phyloP scores from a whole-genome alignment of 1,140 invertebrate species.

The Drosophila burlai region DNA sequence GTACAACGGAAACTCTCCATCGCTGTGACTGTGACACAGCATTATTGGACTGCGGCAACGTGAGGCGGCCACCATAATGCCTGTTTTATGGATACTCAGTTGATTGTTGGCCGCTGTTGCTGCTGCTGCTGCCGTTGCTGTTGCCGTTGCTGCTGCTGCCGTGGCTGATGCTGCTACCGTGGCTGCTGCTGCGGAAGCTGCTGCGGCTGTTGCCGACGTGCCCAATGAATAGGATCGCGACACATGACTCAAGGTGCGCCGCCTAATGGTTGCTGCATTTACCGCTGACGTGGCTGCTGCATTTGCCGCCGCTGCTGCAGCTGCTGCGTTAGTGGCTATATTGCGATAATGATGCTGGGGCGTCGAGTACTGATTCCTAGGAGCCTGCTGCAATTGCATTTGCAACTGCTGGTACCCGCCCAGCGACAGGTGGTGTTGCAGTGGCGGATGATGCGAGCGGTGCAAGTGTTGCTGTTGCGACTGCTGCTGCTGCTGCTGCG shows the following conservation, averaged over 20 bases:
- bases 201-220: constrained; percentile 43
- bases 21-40: constrained; percentile 92
- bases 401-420: constrained; percentile 73
- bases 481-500: constrained; percentile 37
- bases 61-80: constrained; percentile 73
- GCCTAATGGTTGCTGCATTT: constrained; percentile 69
- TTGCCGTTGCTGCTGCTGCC: constrained; percentile 15
- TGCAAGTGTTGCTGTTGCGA: constrained; percentile 35
- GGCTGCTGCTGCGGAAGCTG: constrained; percentile 12
- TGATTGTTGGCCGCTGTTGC: constrained; percentile 36
- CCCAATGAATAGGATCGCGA: constrained; percentile 79
- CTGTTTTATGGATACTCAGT: constrained; percentile 71
- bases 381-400: constrained; percentile 37
- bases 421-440: constrained; percentile 80
- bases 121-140: constrained; percentile 26
- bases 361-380: constrained; percentile 67
- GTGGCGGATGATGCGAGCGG: constrained; percentile 66
- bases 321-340: constrained; percentile 21
- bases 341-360: constrained; percentile 78
- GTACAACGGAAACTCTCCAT: constrained; percentile 92
- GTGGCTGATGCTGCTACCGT: constrained; percentile 14
- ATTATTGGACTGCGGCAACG: constrained; percentile 89
- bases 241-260: constrained; percentile 78
- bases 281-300: constrained; percentile 53
- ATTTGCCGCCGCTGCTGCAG: constrained; percentile 41